Percentiles rank a stretch among this genome's conserved stretches.
phyloP scores from a whole-genome alignment of 2,797 vertebrate species.

The Leptodactylus fallax region DNA sequence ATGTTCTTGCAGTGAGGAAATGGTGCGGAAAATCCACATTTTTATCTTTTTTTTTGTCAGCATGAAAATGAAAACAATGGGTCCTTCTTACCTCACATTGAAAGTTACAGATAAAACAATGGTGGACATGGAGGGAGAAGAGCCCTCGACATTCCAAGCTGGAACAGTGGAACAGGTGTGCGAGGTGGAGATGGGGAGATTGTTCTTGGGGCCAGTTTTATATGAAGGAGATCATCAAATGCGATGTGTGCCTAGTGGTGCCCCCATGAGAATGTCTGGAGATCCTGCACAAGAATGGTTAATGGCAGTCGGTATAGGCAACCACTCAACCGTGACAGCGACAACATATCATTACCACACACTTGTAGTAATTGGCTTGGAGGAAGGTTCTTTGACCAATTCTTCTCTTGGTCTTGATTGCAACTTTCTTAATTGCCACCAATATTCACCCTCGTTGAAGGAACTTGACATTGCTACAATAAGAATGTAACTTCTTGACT shows the following conservation, averaged over 20 bases:
- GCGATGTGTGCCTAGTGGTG: not conserved
- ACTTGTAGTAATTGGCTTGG: not conserved
- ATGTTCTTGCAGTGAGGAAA: not conserved
- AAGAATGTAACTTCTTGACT: not conserved
- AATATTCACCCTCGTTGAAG: not conserved
- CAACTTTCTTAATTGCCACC: not conserved
- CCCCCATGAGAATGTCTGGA: not conserved
- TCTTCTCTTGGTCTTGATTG: not conserved
- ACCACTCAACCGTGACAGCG: not conserved
- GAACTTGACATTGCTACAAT: slow-evolving; percentile 6
- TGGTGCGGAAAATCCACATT: not conserved
- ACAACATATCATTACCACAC: not conserved
- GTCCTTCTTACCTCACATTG: not conserved
- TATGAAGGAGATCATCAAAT: not conserved
- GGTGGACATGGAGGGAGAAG: not conserved
- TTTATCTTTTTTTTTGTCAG: not conserved
- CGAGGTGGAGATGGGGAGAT: not conserved
- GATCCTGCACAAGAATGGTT: slow-evolving; percentile 1
- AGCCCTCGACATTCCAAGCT: not conserved
- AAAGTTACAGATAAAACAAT: not conserved
- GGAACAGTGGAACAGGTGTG: slow-evolving; percentile 4
- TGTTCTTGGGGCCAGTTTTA: not conserved
- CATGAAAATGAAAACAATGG: not conserved
- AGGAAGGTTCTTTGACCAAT: not conserved
- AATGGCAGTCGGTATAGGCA: not conserved